These are phyloP conservation scores for Neodiprion fabricii DNA, from an alignment of 1,140 invertebrate genomes.

Conservation along the genomic window DNA sequence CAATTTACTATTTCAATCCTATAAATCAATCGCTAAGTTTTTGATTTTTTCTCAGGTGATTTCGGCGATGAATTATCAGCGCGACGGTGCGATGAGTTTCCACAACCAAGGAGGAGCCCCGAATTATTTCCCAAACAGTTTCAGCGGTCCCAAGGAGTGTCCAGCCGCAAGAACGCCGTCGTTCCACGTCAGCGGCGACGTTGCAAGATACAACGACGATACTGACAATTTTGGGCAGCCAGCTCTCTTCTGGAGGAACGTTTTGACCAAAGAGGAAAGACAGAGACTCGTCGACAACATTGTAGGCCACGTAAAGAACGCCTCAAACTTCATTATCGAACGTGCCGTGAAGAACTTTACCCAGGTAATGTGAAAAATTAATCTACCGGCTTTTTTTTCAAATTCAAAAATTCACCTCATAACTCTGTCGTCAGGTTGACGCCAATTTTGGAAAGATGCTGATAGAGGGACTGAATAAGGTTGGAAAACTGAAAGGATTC, in stretches of 20 bases:
- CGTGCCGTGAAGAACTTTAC: slow-evolving; percentile 80
- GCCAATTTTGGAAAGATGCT: slow-evolving; percentile 72
- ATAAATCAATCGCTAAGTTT: too few relatives aligned
- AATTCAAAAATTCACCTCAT: background rate
- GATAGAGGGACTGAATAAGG: slow-evolving; percentile 66
- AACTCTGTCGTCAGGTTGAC: slow-evolving; percentile 59
- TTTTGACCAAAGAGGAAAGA: slow-evolving; percentile 76
- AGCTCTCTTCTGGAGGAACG: slow-evolving; percentile 80
- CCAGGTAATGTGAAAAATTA: slow-evolving; percentile 33
- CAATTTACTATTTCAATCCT: too few relatives aligned
- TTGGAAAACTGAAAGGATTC: slow-evolving; percentile 55
- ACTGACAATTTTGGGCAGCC: slow-evolving; percentile 93
- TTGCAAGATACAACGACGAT: slow-evolving; percentile 80
- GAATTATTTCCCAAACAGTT: slow-evolving; percentile 97
- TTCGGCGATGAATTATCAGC: slow-evolving; percentile 77
- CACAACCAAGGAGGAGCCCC: slow-evolving; percentile 81
- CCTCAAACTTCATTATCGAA: slow-evolving; percentile 86
- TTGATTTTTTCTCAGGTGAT: slow-evolving; percentile 39
- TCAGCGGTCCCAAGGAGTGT: slow-evolving; percentile 76
- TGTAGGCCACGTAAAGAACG: slow-evolving; percentile 76
- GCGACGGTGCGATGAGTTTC: slow-evolving; percentile 81
- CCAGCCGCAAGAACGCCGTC: slow-evolving; percentile 50
- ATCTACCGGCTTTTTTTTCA: background rate
- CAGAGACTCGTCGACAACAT: slow-evolving; percentile 82
- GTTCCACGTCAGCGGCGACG: slow-evolving; percentile 66